Base-by-base conservation (phyloP, 1,140 invertebrate species). In the Dufourea novaeangliae region DNA sequence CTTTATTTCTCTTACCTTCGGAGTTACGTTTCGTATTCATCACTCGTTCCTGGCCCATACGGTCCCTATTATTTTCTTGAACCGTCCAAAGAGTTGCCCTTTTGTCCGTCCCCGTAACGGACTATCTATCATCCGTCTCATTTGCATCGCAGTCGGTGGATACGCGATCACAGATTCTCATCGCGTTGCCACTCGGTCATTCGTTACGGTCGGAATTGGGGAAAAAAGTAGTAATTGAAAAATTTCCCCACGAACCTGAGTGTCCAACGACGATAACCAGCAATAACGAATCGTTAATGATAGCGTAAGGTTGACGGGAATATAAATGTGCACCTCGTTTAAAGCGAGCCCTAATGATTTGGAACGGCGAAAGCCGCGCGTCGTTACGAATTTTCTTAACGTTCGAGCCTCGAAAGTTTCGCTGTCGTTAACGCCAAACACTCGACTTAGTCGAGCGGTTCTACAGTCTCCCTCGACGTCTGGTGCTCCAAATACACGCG, bases 61-160 rank as follows among this genome's bases (percentile, higher is more conserved):
- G 54, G 17, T 63, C 20, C 37, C 44, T 46, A 27, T 63, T 63
- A 72, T 72, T 72, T 57, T 37, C 25, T 22, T 8, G 1, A 7
- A 14, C 50, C 22, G 7, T 25, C 41, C 10, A 72, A 63, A 50
- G 70, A 20, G 59, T 44, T 61, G 44, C 32, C 32, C 27, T 64
- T 64, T 73, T 54, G 44, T 64, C 37, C 56, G 70, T 29, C 11
- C n/a, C 59, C 2, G 17, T 17, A 14, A 67, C 50, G 14, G 12
- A 14, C 72, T 0, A 75, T 74, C 72, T 57, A 74, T 74, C 72
- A 74, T 67, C 32, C 37, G 62, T 8, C 41, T 56, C 34, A 57
- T 67, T 74, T 67, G 29, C 50, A 67, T 67, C 50, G 59, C 62
- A 11, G 37, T 73, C 70, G 1, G 20, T n/a, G 46, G n/a, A 50